Evolutionary conservation across 2,888 invertebrate species (phyloP), one percentile per base, ranked within the genome.

Genomic region (Hecatera dysodea): DNA sequence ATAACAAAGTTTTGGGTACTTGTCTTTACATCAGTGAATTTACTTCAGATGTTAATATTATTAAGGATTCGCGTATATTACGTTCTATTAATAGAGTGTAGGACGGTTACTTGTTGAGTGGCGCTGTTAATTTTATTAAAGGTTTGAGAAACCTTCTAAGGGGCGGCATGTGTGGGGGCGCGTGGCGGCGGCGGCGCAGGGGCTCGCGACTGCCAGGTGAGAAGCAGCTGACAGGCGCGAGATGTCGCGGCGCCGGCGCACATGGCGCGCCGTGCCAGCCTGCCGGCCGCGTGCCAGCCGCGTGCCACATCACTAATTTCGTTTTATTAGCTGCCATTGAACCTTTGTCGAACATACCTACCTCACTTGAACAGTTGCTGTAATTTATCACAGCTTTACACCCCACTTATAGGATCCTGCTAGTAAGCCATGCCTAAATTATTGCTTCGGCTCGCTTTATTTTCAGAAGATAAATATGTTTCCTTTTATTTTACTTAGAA

Each of bases 261-360:
- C 85, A 89, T 91, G 90, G 83, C 85, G 89, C 27, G 9, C 29
- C 88, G 93, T 93, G 93, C 89, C 92, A 79, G 92, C 90, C 94
- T 93, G 94, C 91, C 91, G 78, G 56, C 56, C 56, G 56, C 88
- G 93, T 93, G 93, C 89, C 92, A 79, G 91, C 91, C 95, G 91
- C 93, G 92, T 93, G 94, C 91, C 91, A 79, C 67, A 78, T 71
- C 78, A 84, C 80, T 86, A 79, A 87, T 90, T 81, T 82, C 74
- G 84, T 82, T 86, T 86, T 85, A 88, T 85, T 81, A 85, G 81
- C 84, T 86, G 84, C 84, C 84, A 87, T 84, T 81, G 72, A 77
- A 72, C 70, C 69, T 74, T 72, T 65, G 57, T 72, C 57, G 76
- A 73, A 64, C 48, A 69, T 67, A 72, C 63, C 55, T 73, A 44